These are phyloP conservation scores for Drosophila setosimentum DNA, from an alignment of 2,888 invertebrate genomes.

Conservation along the genomic window DNA sequence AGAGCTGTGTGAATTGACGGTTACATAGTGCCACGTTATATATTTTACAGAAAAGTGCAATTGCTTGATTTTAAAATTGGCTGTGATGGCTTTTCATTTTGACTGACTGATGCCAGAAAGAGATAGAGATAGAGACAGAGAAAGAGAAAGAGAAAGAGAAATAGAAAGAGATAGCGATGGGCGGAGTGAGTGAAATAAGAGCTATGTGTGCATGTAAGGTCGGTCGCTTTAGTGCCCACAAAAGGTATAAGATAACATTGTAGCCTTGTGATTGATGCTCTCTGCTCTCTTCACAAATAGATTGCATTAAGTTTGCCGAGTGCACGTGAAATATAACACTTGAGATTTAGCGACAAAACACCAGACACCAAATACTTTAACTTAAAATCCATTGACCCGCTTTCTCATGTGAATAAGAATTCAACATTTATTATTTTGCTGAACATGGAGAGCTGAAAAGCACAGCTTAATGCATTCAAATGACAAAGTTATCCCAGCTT, in stretches of 20 bases:
- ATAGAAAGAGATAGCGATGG: constrained; percentile 1
- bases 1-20: constrained; percentile 28
- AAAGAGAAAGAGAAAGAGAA: not conserved
- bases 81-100: constrained; percentile 71
- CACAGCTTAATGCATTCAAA: not conserved
- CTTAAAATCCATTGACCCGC: not conserved
- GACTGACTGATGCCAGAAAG: constrained; percentile 56
- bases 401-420: not conserved
- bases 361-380: constrained; percentile 8
- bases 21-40: constrained; percentile 68
- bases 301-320: constrained; percentile 41
- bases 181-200: not conserved
- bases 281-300: not conserved
- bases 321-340: not conserved
- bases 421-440: not conserved
- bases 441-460: not conserved
- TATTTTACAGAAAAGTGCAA: constrained; percentile 73
- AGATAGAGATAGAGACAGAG: not conserved
- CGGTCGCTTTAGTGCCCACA: constrained; percentile 4
- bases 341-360: not conserved
- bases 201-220: not conserved
- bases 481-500: not conserved
- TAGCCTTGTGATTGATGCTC: constrained; percentile 55
- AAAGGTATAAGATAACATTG: constrained; percentile 42
- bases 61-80: constrained; percentile 79